These are phyloP conservation scores for Parthenolecanium corni DNA, from an alignment of 2,888 invertebrate species.

Conservation along the genomic window DNA sequence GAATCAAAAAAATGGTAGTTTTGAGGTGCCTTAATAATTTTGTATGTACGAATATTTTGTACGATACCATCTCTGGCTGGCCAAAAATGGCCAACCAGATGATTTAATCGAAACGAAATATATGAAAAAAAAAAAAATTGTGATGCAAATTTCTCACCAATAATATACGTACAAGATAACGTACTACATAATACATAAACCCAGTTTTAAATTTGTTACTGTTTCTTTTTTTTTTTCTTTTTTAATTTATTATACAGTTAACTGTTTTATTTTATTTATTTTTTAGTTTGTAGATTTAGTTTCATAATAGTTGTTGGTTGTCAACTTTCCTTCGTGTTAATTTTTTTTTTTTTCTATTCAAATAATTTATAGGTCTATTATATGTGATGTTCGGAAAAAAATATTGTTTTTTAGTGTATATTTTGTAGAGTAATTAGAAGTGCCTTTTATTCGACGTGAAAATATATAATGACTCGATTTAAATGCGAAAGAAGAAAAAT, in stretches of 20 bases:
- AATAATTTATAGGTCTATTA: background rate
- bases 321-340: constrained; percentile 9
- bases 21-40: too few relatives aligned
- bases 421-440: constrained; percentile 10
- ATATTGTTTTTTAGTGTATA: constrained; percentile 1
- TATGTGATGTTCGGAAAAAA: constrained; percentile 13
- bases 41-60: too few relatives aligned
- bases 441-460: constrained; percentile 18
- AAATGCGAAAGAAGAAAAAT: constrained; percentile 1
- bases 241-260: background rate
- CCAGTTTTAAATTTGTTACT: background rate
- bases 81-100: background rate
- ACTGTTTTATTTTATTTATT: background rate
- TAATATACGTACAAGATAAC: background rate
- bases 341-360: constrained; percentile 3
- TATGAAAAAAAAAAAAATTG: background rate
- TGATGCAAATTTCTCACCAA: background rate
- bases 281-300: background rate
- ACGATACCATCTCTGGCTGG: too few relatives aligned
- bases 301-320: background rate
- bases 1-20: too few relatives aligned
- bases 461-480: background rate
- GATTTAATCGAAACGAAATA: background rate
- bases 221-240: constrained; percentile 1
- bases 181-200: background rate